Percentiles rank a stretch among this genome's conserved stretches.
Evolutionary conservation across 2,113 vertebrate genomes (phyloP).

Genomic region (Condylura cristata): DNA sequence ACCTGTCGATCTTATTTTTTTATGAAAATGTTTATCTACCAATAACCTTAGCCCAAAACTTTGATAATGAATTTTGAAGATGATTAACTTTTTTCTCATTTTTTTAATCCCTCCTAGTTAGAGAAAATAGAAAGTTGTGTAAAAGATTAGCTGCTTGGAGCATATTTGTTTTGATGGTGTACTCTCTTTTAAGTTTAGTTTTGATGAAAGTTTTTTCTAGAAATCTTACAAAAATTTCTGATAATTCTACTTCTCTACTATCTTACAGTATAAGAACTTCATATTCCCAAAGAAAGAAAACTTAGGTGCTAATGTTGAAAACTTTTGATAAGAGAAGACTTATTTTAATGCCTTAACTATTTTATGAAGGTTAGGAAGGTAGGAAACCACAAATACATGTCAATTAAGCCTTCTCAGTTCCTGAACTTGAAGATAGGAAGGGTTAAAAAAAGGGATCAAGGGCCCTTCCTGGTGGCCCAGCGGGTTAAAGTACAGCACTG

Average conservation of each 20-base stretch:
- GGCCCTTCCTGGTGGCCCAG: no score
- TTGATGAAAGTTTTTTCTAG: constrained; percentile 38
- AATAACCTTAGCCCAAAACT: not conserved
- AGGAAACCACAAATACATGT: constrained; percentile 13
- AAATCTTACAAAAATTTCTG: not conserved
- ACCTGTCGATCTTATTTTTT: constrained; percentile 79
- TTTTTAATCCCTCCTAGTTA: not conserved
- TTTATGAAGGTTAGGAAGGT: not conserved
- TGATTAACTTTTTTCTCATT: not conserved
- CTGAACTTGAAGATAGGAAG: not conserved
- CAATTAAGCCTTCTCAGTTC: not conserved
- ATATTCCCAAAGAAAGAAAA: not conserved
- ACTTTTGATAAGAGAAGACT: not conserved
- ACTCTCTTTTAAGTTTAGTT: not conserved
- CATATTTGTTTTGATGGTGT: not conserved
- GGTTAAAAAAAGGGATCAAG: no score
- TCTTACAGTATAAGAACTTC: not conserved
- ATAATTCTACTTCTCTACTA: not conserved
- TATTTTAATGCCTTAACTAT: not conserved
- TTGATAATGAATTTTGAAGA: not conserved
- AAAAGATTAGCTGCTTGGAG: not conserved
- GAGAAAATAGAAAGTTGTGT: not conserved
- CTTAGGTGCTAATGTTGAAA: not conserved
- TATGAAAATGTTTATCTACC: not conserved
- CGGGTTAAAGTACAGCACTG: no score